Evolutionary conservation across 1,140 invertebrate genomes (phyloP).

Genomic region (Drosophila chauvacae): DNA sequence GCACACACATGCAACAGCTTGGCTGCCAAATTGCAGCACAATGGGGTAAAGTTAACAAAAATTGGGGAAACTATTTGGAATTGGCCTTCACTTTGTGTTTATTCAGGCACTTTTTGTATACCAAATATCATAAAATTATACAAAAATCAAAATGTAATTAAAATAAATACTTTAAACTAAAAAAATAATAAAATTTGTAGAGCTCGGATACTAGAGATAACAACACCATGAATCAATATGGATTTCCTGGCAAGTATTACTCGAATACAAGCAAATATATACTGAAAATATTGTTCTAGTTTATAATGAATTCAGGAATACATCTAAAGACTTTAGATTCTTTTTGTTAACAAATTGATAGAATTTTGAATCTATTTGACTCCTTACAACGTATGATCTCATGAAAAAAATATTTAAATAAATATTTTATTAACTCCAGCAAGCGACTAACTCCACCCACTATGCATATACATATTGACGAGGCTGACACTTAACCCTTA

Average conservation of each 20-base stretch:
- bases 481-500: slow-evolving; percentile 73
- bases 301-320: neutral
- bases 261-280: neutral
- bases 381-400: neutral
- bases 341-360: neutral
- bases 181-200: fast-evolving
- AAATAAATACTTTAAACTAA: neutral
- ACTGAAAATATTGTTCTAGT: neutral
- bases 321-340: too few species aligned
- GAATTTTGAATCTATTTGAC: too few species aligned
- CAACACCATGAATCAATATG: too few species aligned
- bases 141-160: neutral
- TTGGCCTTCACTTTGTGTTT: neutral
- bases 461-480: slow-evolving; percentile 38
- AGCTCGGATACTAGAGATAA: too few species aligned
- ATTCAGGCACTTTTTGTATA: neutral
- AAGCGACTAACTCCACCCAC: slow-evolving; percentile 27
- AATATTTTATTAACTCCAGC: slow-evolving; percentile 6
- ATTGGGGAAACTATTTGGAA: neutral
- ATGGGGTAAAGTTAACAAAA: slow-evolving; percentile 32
- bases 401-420: slow-evolving; percentile 2
- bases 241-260: neutral
- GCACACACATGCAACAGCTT: slow-evolving; percentile 19
- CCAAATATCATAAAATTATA: neutral
- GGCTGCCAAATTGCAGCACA: slow-evolving; percentile 40